Conservation (phyloP, 2,888 invertebrate species). For the Anoncus sp. region DNA sequence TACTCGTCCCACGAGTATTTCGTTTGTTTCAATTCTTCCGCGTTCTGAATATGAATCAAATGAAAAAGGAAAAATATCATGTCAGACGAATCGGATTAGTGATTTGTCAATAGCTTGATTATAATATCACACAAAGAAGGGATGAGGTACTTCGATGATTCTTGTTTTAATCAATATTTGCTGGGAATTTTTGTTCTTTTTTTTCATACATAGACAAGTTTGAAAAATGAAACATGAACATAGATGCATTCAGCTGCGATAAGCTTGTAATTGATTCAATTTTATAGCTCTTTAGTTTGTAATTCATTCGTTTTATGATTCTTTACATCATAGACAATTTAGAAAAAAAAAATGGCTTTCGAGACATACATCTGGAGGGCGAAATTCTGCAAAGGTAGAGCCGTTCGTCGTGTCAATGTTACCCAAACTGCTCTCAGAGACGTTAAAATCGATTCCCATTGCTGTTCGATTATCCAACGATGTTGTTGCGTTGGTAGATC, state of each 20-base stretch:
- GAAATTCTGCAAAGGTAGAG: slow-evolving; percentile 33
- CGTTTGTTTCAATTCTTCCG: slow-evolving; percentile 69
- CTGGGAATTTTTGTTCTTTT: too few relatives aligned
- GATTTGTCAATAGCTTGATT: not conserved
- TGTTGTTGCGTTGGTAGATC: slow-evolving; percentile 9
- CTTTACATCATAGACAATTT: not conserved
- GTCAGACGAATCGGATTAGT: too few relatives aligned
- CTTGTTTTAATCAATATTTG: too few relatives aligned
- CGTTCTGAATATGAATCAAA: slow-evolving; percentile 26
- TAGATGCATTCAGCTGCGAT: too few relatives aligned
- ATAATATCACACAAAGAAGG: not conserved
- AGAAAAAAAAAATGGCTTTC: not conserved
- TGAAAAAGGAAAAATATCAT: too few relatives aligned
- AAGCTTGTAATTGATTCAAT: too few relatives aligned
- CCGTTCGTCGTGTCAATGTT: slow-evolving; percentile 43
- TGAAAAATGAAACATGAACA: too few relatives aligned
- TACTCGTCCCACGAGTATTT: slow-evolving; percentile 92
- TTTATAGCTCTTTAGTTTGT: too few relatives aligned
- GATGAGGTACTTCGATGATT: too few relatives aligned
- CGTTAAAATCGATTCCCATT: slow-evolving; percentile 17
- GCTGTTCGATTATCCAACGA: slow-evolving; percentile 1
- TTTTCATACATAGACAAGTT: too few relatives aligned
- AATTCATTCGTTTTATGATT: not conserved
- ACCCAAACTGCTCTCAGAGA: slow-evolving; percentile 31
- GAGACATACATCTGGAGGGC: slow-evolving; percentile 45